These are phyloP conservation scores for Cataglyphis rosenhaueri DNA, from an alignment of 2,888 invertebrate species.

Conservation along the genomic window DNA sequence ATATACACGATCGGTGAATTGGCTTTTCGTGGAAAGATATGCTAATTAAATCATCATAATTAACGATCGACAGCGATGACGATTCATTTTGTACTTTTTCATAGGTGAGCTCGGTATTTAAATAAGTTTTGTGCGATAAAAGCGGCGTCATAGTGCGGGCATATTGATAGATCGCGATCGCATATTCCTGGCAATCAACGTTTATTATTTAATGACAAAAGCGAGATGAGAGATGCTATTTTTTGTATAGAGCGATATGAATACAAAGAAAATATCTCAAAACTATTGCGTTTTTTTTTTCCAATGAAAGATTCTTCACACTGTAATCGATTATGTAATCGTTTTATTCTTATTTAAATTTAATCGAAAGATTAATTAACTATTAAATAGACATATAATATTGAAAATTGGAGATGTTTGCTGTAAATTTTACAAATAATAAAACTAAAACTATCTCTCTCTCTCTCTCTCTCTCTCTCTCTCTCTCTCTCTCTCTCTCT, in stretches of 20 bases:
- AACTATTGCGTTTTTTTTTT: not conserved
- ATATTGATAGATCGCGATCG: constrained; percentile 22
- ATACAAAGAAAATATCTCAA: not conserved
- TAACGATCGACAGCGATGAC: constrained; percentile 1
- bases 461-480: too few relatives aligned
- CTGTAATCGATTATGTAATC: not conserved
- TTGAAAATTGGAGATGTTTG: not conserved
- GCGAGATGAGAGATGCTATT: not conserved
- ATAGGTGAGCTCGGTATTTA: constrained; percentile 14
- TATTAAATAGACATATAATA: not conserved
- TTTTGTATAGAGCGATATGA: not conserved
- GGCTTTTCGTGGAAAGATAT: constrained; percentile 29
- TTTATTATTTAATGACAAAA: constrained; percentile 27
- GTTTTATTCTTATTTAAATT: not conserved
- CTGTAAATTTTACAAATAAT: not conserved
- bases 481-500: not conserved
- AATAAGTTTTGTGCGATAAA: constrained; percentile 20
- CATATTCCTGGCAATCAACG: not conserved
- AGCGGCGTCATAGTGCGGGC: not conserved
- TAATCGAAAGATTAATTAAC: not conserved
- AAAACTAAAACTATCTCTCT: not conserved
- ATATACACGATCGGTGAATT: constrained; percentile 14
- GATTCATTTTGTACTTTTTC: constrained; percentile 7
- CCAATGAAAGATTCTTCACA: not conserved
- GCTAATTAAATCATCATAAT: constrained; percentile 57